These are phyloP conservation scores for Salpingus planirostris DNA, from an alignment of 2,888 invertebrate species.

Conservation along the genomic window DNA sequence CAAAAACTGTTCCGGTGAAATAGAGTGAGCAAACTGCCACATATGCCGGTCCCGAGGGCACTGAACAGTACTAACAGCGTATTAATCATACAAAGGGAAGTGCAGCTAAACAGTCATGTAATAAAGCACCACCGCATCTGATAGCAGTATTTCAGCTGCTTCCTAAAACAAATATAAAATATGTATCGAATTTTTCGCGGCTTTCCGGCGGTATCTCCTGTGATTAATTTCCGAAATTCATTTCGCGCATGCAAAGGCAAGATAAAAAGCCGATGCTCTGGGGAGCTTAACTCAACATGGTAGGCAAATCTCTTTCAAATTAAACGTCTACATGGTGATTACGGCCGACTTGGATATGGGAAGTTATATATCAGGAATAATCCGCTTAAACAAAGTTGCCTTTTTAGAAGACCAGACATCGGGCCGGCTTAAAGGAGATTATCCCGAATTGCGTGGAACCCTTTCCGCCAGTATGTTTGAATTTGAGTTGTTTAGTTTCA, in stretches of 20 bases:
- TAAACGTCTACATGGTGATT: constrained; percentile 33
- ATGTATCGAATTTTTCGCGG: too few species aligned
- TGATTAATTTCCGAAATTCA: too few species aligned
- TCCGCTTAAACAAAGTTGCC: constrained; percentile 38
- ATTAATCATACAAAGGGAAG: too few species aligned
- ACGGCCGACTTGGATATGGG: constrained; percentile 29
- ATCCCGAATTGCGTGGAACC: constrained; percentile 28
- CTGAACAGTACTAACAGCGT: too few species aligned
- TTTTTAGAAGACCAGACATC: constrained; percentile 35
- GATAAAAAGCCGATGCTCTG: constrained; percentile 11
- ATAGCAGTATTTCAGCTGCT: too few species aligned
- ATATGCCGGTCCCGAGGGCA: too few species aligned
- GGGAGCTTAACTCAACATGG: constrained; percentile 19
- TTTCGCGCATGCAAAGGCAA: too few species aligned
- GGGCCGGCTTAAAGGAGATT: constrained; percentile 34
- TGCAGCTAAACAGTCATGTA: too few species aligned
- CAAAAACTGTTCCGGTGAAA: too few species aligned
- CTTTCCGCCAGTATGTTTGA: constrained; percentile 27
- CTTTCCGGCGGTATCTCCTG: too few species aligned
- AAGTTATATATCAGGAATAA: constrained; percentile 38
- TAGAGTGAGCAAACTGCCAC: constrained; percentile 8
- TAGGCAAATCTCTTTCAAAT: constrained; percentile 28
- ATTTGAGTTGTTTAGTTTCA: constrained; percentile 27
- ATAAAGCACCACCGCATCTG: too few species aligned
- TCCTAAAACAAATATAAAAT: too few species aligned